Evolutionary conservation across 2,888 invertebrate genomes (phyloP), one percentile per base, ranked within the genome.

Genomic region (Tethea ocularis): DNA sequence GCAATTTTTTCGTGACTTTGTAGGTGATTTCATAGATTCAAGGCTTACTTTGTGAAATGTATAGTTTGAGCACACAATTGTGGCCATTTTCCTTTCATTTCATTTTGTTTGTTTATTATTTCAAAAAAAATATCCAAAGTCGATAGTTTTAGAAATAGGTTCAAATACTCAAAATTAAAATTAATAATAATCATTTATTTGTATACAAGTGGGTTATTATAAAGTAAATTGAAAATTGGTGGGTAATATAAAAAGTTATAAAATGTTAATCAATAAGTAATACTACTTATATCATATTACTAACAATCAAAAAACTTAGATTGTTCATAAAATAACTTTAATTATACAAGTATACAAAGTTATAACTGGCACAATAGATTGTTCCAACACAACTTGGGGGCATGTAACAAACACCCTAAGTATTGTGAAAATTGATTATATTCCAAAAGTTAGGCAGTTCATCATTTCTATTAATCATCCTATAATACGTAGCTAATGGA

Each of bases 11-110:
- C 10, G 20, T 10, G 17, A 46, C 20, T 46, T 20, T 20, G n/a
- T 17, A 46, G 46, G 46, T 46, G 38, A 38, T 38, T 38, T 38
- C 20, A 46, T 46, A 46, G 20, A 46, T 46, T 46, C 46, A 17
- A 10, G 38, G 38, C 38, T 38, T 38, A n/a, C 38, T n/a, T 1
- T 36, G 36, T 17, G 10, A 46, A 46, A 20, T 17, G 6, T 46
- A 46, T 46, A 10, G 8, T 41, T 17, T 20, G 20, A 7, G 2
- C 20, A 10, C 38, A n/a, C 38, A 46, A 46, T 10, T 20, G 0
- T 46, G 8, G 38, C 15, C 38, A 11, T 15, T 6, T 8, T 20
- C 17, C n/a, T 20, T 33, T 5, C 13, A 46, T 5, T 46, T 17
- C n/a, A 38, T 38, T 33, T 33, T n/a, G n/a, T n/a, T n/a, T n/a